These are phyloP conservation scores for Leptobrachium ailaonicum DNA, from an alignment of 2,113 vertebrate genomes.

Conservation along the genomic window DNA sequence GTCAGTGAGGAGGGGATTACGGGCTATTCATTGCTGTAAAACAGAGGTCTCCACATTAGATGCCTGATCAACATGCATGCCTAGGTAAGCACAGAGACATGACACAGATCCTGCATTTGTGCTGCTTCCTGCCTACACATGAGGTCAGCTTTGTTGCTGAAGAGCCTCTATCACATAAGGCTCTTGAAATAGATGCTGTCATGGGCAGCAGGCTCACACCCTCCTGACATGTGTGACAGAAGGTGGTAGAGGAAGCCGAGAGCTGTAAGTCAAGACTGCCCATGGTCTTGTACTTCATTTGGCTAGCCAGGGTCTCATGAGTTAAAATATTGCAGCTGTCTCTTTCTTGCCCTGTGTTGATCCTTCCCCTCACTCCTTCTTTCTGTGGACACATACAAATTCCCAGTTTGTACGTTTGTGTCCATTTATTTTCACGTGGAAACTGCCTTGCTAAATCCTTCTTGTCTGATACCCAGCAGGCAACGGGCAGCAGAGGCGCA, in stretches of 20 bases:
- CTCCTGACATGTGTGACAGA: slow-evolving; percentile 69
- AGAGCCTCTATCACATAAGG: slow-evolving; percentile 74
- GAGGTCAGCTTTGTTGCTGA: background rate
- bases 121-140: slow-evolving; percentile 21
- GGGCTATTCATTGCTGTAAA: slow-evolving; percentile 11
- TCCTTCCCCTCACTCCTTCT: slow-evolving; percentile 53
- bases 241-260: slow-evolving; percentile 69
- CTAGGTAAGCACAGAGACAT: background rate
- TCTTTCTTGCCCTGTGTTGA: slow-evolving; percentile 57
- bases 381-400: slow-evolving; percentile 68
- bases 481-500: slow-evolving; percentile 89
- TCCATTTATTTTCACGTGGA: slow-evolving; percentile 55
- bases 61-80: background rate
- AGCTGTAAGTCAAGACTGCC: slow-evolving; percentile 70
- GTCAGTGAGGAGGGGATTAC: slow-evolving; percentile 46
- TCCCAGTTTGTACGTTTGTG: slow-evolving; percentile 62
- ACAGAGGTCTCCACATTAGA: background rate
- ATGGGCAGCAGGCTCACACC: slow-evolving; percentile 66
- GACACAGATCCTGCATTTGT: slow-evolving; percentile 36
- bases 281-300: slow-evolving; percentile 66
- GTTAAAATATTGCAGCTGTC: slow-evolving; percentile 78
- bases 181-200: slow-evolving; percentile 80
- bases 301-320: slow-evolving; percentile 65
- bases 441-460: slow-evolving; percentile 61
- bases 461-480: slow-evolving; percentile 70